These are phyloP conservation scores for Otolemur garnettii DNA, from an alignment of 2,113 vertebrate species.

Conservation along the genomic window DNA sequence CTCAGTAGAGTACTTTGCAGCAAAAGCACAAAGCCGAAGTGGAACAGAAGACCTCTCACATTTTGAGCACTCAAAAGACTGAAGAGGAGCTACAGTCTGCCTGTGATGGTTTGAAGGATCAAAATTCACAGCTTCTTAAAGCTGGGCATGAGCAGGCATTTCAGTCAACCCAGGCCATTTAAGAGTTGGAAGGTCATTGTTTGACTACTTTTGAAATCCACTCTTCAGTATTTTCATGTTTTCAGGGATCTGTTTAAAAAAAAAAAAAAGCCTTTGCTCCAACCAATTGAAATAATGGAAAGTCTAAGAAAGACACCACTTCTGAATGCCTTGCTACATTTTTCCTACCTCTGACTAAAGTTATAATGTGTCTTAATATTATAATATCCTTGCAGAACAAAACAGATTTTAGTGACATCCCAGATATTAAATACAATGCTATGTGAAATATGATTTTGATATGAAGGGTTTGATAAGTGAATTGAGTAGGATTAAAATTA, in stretches of 20 bases:
- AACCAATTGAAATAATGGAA: background rate
- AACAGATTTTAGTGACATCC: background rate
- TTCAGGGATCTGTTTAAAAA: background rate
- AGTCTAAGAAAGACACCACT: background rate
- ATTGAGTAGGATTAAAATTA: slow-evolving; percentile 23
- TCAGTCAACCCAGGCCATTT: background rate
- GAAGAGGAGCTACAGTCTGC: slow-evolving; percentile 73
- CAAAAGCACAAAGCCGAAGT: slow-evolving; percentile 82
- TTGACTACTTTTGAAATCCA: slow-evolving; percentile 12
- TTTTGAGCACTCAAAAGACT: slow-evolving; percentile 68
- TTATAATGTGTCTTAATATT: background rate
- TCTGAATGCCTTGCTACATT: background rate
- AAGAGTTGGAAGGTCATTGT: slow-evolving; percentile 89
- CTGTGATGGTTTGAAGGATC: slow-evolving; percentile 61
- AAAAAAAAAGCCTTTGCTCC: background rate
- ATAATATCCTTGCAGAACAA: background rate
- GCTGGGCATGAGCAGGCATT: slow-evolving; percentile 3
- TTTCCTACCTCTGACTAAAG: slow-evolving; percentile 12
- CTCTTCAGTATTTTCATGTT: background rate
- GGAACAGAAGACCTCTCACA: slow-evolving; percentile 76
- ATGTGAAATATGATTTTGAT: background rate
- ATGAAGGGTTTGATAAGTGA: background rate
- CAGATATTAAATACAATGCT: background rate
- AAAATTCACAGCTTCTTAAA: slow-evolving; percentile 72
- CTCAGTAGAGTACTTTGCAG: slow-evolving; percentile 83